Evolutionary conservation across 2,113 vertebrate species (phyloP).

Genomic region (Malurus elegans): DNA sequence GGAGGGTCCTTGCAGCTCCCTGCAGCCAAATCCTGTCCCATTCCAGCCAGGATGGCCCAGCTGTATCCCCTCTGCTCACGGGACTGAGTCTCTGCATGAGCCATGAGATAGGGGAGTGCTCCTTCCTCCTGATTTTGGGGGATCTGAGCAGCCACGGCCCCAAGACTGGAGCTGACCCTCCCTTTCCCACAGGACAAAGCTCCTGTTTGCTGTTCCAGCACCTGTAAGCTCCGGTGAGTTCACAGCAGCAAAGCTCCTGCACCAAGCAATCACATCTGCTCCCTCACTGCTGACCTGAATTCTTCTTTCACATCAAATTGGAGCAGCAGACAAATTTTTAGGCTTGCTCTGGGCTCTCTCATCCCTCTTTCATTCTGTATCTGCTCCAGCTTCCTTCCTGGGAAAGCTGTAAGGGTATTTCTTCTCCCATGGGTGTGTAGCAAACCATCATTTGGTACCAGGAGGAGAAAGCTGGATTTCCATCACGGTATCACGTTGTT

Average conservation of each 20-base stretch:
- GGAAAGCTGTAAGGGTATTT: neutral
- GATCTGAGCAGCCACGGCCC: neutral
- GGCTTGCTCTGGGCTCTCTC: neutral
- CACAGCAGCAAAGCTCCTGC: neutral
- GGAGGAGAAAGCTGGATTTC: neutral
- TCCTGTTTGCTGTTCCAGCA: neutral
- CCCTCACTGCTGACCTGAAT: neutral
- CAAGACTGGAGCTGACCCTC: neutral
- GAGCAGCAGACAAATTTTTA: neutral
- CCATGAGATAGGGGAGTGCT: neutral
- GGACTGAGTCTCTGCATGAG: fast-evolving
- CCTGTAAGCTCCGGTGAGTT: neutral
- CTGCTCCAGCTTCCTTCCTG: neutral
- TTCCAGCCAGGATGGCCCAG: neutral
- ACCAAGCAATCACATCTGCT: neutral
- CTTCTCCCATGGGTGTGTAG: neutral
- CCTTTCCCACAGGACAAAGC: neutral
- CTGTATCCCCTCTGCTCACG: neutral
- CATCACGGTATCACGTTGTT: fast-evolving
- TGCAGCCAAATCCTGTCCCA: fast-evolving
- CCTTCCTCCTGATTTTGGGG: neutral
- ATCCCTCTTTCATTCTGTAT: neutral
- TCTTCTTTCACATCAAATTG: neutral
- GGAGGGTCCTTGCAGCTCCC: neutral
- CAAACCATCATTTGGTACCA: neutral